Conservation (phyloP, 2,888 invertebrate species). For the Drosophila anceps region DNA sequence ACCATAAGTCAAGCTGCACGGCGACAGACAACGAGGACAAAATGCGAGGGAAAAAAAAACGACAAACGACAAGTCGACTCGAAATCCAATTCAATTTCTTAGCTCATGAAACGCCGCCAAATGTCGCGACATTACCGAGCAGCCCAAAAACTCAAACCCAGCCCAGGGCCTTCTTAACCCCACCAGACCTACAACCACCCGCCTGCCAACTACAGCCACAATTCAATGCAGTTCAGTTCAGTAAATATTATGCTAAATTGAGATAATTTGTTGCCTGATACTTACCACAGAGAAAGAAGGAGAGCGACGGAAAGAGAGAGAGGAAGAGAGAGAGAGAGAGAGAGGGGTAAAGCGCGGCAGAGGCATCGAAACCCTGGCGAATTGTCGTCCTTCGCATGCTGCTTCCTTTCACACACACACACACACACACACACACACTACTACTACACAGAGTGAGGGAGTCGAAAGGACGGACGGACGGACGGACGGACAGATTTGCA, state of each 20-base stretch:
- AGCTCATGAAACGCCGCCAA: conserved; percentile 69
- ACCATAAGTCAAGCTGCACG: conserved; percentile 62
- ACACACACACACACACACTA: not conserved
- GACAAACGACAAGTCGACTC: conserved; percentile 40
- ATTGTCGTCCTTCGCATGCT: conserved; percentile 25
- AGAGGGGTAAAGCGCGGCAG: not conserved
- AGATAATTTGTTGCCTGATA: conserved; percentile 77
- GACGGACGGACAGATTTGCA: conserved; percentile 62
- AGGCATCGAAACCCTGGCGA: conserved; percentile 19
- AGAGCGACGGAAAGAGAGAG: not conserved
- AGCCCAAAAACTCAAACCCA: conserved; percentile 21
- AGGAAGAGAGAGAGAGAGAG: not conserved
- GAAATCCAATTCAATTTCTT: conserved; percentile 75
- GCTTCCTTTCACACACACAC: conserved; percentile 7
- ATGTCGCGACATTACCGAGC: conserved; percentile 52
- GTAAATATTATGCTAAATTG: conserved; percentile 79
- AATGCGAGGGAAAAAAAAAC: conserved; percentile 2
- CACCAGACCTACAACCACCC: not conserved
- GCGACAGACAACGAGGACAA: conserved; percentile 21
- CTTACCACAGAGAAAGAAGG: conserved; percentile 14
- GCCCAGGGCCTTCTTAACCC: not conserved
- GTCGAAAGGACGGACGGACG: not conserved
- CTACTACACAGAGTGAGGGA: not conserved
- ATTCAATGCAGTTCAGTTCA: conserved; percentile 76
- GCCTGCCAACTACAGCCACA: conserved; percentile 20